Base-by-base conservation (phyloP, 2,888 invertebrate species). In the Acronicta psi region DNA sequence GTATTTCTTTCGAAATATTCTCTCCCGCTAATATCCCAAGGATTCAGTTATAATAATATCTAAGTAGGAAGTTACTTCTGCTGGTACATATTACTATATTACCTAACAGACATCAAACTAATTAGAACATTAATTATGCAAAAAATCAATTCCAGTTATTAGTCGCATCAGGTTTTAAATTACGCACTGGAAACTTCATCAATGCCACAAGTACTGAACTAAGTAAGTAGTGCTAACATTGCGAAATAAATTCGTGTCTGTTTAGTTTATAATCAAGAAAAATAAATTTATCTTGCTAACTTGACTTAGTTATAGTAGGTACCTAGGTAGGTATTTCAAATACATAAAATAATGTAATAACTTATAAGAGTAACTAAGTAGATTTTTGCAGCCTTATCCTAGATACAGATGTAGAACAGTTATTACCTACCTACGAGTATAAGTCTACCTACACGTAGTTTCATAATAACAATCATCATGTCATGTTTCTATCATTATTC, bases 1-100 rank as follows among this genome's bases (percentile, higher is more conserved):
- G n/a, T n/a, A 34, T 66, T 23, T 67, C 38, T 17, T 45, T 60
- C 29, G n/a, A 43, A 54, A 17, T 14, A 56, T 59, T 63, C 18
- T 47, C 55, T 51, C 67, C 55, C 42, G 43, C 13, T 45, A 56
- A 41, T 37, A 36, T 11, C 7, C 40, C 13, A 45, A 46, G 10
- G 17, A 40, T 17, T 41, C n/a, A 7, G 38, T 25, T 41, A 47
- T 41, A 36, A 44, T 41, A 62, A 23, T 17, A 38, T 9, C 17
- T 51, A 20, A 20, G 20, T 20, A 20, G 5, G 20, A 20, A 29
- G 7, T 3, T 23, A 23, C 10, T 44, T 41, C 52, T 14, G 8
- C 7, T 8, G 9, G 6, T 17, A 1, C 13, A 14, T 16, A 29
- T 5, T 17, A 49, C 13, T 49, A 23, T 14, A 37, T 29, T 29